Base-by-base conservation (phyloP, 2,888 invertebrate genomes). In the Lithophane ornitopus region DNA sequence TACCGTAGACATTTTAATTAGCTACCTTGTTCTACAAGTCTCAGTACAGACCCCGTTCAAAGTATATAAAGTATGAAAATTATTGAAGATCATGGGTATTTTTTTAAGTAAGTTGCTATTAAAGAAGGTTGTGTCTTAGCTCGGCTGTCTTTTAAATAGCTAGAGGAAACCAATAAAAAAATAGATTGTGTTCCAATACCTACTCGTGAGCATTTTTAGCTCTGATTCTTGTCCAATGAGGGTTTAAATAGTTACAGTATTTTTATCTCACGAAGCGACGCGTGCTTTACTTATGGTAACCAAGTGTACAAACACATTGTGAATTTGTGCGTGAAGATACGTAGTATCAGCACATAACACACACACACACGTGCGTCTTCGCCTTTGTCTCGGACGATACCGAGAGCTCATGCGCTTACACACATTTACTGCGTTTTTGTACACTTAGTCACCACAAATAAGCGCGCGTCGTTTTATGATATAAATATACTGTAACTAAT, bases 1-100 rank as follows among this genome's bases (percentile, higher is more conserved):
- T 80, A 77, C 76, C 59, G 78, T 73, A 74, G 72, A 81, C 49
- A 58, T 77, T 85, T 79, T 74, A 85, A 82, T 85, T 74, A 82
- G 74, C 75, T 67, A 67, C 34, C 61, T 78, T 46, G 73, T 26
- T 61, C 14, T 56, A 58, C 56, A 54, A 71, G 26, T 41, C 41
- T 68, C 8, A 46, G 34, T 83, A 16, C 54, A 58, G 49, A 44
- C n/a, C 6, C 70, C 28, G 46, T 71, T 71, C 8, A 66, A 77
- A 78, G 58, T 46, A 44, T 67, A 52, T 26, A 22, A 41, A 22
- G 7, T n/a, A 0, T 39, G 16, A 16, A 66, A 2, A 28, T 61
- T 58, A 19, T 52, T 66, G 8, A 66, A 69, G 34, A 74, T 58
- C 4, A 14, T 22, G 14, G 11, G 1, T 7, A 6, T 7, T 41